A percentile compares a stretch with the other conserved stretches of the same genome.
phyloP scores from a whole-genome alignment of 1,140 invertebrate genomes.

The Acromyrmex heyeri region DNA sequence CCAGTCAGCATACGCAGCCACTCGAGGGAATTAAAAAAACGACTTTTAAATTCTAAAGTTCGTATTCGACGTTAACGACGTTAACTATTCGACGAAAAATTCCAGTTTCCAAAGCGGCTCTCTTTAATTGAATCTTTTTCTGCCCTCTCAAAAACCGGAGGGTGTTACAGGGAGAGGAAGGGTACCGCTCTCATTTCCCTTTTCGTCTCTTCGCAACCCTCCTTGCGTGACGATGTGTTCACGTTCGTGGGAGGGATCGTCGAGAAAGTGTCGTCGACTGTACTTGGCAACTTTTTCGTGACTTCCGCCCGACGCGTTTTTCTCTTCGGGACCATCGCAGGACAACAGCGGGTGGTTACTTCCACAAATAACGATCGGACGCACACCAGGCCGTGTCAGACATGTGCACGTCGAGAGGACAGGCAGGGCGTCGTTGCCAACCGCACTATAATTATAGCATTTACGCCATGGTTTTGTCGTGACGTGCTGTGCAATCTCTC shows the following conservation, averaged over 20 bases:
- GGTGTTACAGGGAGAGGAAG: not conserved
- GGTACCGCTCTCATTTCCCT: not conserved
- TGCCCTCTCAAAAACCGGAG: slow-evolving; percentile 10
- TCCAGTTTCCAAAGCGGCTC: not conserved
- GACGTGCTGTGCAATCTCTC: slow-evolving; percentile 38
- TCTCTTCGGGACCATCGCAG: slow-evolving; percentile 37
- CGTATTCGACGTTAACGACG: slow-evolving; percentile 7
- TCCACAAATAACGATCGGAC: slow-evolving; percentile 63
- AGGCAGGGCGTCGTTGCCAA: slow-evolving; percentile 23
- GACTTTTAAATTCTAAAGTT: slow-evolving; percentile 21
- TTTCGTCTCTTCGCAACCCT: not conserved
- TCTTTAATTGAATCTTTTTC: slow-evolving; percentile 55
- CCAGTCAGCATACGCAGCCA: not conserved
- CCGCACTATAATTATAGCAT: slow-evolving; percentile 56
- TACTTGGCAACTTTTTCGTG: slow-evolving; percentile 52
- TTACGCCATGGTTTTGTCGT: slow-evolving; percentile 33
- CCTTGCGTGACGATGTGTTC: slow-evolving; percentile 28
- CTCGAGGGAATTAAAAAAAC: not conserved
- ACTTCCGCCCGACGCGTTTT: slow-evolving; percentile 61
- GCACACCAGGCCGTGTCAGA: slow-evolving; percentile 16
- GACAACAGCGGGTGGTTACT: slow-evolving; percentile 32
- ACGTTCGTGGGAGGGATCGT: slow-evolving; percentile 38
- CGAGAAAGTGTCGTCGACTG: slow-evolving; percentile 40
- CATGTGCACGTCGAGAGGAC: slow-evolving; percentile 42
- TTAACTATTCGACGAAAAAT: slow-evolving; percentile 30